phyloP scores from a whole-genome alignment of 2,888 invertebrate genomes.

The Drosophila greeni region DNA sequence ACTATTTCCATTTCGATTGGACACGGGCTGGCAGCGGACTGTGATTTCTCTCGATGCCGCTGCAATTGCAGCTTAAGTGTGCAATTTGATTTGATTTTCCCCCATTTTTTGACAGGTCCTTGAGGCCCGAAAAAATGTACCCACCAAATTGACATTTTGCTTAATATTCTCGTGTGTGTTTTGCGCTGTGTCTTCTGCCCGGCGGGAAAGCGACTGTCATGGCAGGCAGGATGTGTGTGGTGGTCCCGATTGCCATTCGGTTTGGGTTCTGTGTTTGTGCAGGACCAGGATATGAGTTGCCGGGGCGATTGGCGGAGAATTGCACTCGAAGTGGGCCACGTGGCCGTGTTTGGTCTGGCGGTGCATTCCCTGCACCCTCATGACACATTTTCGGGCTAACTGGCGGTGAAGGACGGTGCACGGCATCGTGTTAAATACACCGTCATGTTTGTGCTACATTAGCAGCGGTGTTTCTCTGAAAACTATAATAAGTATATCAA shows the following conservation, averaged over 20 bases:
- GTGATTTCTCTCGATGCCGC: slow-evolving; percentile 53
- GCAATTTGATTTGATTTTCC: slow-evolving; percentile 72
- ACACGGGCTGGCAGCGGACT: slow-evolving; percentile 29
- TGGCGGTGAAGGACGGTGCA: slow-evolving; percentile 25
- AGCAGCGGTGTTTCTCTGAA: neutral
- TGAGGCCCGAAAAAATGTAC: slow-evolving; percentile 38
- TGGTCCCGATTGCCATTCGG: slow-evolving; percentile 42
- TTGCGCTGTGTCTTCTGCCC: slow-evolving; percentile 47
- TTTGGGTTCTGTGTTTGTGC: slow-evolving; percentile 59
- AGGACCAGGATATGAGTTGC: slow-evolving; percentile 66
- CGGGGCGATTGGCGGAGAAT: slow-evolving; percentile 55
- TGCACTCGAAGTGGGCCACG: slow-evolving; percentile 54
- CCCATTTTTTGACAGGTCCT: slow-evolving; percentile 59
- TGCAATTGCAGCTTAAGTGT: slow-evolving; percentile 71
- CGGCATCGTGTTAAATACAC: slow-evolving; percentile 12
- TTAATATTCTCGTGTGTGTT: slow-evolving; percentile 62
- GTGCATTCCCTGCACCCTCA: slow-evolving; percentile 33
- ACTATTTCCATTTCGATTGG: slow-evolving; percentile 18
- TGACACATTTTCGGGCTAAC: slow-evolving; percentile 29
- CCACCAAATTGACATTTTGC: slow-evolving; percentile 67
- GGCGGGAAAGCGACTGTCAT: slow-evolving; percentile 44
- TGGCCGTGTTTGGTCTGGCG: slow-evolving; percentile 32
- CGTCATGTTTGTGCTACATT: neutral
- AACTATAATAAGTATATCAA: slow-evolving; percentile 16
- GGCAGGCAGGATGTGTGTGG: slow-evolving; percentile 41